Percentiles rank a stretch among this genome's conserved stretches.
Conservation (phyloP, 2,113 vertebrate species). For the Bos indicus region DNA sequence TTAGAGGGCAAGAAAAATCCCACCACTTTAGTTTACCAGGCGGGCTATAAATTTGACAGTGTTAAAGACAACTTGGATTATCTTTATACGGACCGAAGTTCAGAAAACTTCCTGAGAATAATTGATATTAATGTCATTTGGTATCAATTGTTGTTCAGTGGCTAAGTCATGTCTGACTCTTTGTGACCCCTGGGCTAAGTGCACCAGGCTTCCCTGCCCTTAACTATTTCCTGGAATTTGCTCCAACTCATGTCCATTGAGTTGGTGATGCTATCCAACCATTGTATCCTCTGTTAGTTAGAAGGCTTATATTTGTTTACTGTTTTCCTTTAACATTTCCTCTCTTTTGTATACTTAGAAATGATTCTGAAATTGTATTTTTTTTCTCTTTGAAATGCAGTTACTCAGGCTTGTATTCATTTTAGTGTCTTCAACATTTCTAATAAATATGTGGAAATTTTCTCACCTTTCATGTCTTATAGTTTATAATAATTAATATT, state of each 20-base stretch:
- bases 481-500: neutral
- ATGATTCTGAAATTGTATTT: neutral
- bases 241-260: neutral
- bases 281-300: neutral
- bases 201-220: neutral
- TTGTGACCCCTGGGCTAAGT: neutral
- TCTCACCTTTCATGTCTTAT: neutral
- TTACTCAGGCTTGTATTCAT: neutral
- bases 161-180: neutral
- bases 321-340: neutral
- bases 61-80: neutral
- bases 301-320: neutral
- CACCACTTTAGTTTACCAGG: neutral
- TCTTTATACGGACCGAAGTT: neutral
- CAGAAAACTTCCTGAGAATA: neutral
- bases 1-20: neutral
- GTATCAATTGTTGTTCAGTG: neutral
- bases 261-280: neutral
- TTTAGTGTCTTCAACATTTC: neutral
- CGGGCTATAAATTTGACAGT: neutral
- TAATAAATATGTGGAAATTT: neutral
- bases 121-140: neutral
- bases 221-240: neutral
- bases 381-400: neutral
- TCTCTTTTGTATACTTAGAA: neutral